Evolutionary conservation across 1,140 invertebrate species (phyloP), one percentile per base, ranked within the genome.

Genomic region (Drosophila leontia): DNA sequence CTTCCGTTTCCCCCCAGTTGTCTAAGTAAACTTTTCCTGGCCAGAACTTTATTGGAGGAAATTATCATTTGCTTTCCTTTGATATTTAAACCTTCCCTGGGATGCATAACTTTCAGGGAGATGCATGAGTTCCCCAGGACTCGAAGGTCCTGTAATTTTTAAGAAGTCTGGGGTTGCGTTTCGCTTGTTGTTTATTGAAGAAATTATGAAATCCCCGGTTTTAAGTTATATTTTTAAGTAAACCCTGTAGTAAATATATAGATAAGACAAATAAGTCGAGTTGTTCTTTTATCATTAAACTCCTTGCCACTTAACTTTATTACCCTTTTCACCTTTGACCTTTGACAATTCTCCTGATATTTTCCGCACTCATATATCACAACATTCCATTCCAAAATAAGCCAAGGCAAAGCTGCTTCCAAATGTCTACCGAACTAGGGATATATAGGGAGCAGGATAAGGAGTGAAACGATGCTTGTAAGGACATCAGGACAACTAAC

Each of bases 71-170:
- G 70, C 55, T 48, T 72, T 39, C 68, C 70, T 74, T 74, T 74
- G 70, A 74, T 74, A 74, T 74, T 74, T 74, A 74, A 72, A 72
- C 70, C 70, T 74, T 74, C 56, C 70, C 32, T 60, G 70, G 68
- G 67, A 74, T 74, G 68, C 67, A 70, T 69, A 70, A 70, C 67
- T 69, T 70, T 70, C 11, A 6, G 37, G 35, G 32, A 69, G 45
- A 34, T 69, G 67, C 37, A 42, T n/a, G 42, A 72, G 67, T 72
- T 72, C 37, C 37, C 13, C 44, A n/a, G 53, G 34, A 39, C 53
- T 56, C 13, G 8, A n/a, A 35, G 29, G 35, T 42, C 44, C 63
- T 71, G 48, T 69, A 55, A 69, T 44, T 48, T 50, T 45, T 39
- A 13, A 60, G 34, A 62, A 37, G 15, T n/a, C 15, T n/a, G 13